Conservation (phyloP, 2,113 vertebrate species). For the Microtus oregoni region DNA sequence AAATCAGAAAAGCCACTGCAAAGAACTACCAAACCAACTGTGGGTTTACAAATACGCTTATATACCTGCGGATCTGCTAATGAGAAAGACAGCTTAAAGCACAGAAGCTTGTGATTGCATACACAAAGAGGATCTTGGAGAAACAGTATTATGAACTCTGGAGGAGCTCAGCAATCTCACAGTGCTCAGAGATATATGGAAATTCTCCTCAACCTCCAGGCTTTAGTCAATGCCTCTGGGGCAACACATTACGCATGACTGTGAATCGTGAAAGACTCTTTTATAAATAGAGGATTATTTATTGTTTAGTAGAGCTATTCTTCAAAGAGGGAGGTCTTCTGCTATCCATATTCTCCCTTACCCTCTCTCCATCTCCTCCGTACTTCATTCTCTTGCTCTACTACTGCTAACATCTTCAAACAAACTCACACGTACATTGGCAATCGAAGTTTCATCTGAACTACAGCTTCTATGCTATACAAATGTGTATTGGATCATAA, state of each 20-base stretch:
- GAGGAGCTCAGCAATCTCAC: not conserved
- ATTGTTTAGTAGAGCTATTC: not conserved
- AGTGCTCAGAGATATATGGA: not conserved
- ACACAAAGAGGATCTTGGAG: not conserved
- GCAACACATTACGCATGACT: not conserved
- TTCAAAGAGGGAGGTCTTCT: not conserved
- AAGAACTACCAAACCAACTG: not conserved
- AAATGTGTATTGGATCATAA: not conserved
- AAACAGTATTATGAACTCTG: not conserved
- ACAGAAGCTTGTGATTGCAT: not conserved
- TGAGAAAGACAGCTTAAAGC: not conserved
- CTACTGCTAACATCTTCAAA: not conserved
- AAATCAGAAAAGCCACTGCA: not conserved
- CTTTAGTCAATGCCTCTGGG: not conserved
- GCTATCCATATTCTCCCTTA: too few relatives aligned
- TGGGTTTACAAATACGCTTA: not conserved
- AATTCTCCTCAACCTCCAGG: not conserved
- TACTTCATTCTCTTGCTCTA: fast-evolving
- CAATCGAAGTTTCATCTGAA: not conserved
- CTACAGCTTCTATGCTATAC: not conserved
- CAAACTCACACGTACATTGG: not conserved
- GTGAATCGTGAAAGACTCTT: not conserved
- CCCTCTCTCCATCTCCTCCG: not conserved
- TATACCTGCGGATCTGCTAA: too few relatives aligned
- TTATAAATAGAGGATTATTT: not conserved